These are phyloP conservation scores for Crioceris asparagi DNA, from an alignment of 2,888 invertebrate genomes.

Conservation along the genomic window DNA sequence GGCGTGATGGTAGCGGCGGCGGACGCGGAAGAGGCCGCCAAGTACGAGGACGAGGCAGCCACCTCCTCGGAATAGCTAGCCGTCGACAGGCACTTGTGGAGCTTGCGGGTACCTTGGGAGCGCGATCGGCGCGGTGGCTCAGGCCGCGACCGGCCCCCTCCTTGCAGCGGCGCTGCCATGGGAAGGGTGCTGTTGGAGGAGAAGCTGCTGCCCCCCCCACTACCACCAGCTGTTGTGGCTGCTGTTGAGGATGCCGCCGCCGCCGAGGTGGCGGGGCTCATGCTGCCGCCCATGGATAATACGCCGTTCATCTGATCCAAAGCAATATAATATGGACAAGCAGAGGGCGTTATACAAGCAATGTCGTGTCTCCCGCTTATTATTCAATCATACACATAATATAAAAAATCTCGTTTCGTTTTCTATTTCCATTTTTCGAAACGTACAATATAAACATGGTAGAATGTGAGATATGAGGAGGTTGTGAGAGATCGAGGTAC, in stretches of 20 bases:
- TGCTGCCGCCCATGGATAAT: conserved; percentile 54
- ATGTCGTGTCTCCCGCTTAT: no score
- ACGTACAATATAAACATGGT: no score
- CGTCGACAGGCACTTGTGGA: conserved; percentile 85
- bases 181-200: not conserved
- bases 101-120: conserved; percentile 91
- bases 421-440: no score
- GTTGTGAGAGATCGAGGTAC: no score
- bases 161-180: conserved; percentile 16
- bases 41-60: conserved; percentile 41
- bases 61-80: conserved; percentile 70
- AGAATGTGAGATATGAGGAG: no score
- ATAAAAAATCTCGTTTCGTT: no score
- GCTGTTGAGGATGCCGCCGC: conserved; percentile 31
- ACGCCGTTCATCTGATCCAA: conserved; percentile 64
- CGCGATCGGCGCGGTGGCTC: conserved; percentile 70
- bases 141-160: conserved; percentile 35
- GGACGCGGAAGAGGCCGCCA: conserved; percentile 35
- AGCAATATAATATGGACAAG: conserved; percentile 24
- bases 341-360: no score
- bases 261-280: conserved; percentile 48
- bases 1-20: conserved; percentile 33
- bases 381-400: no score
- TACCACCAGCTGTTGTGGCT: conserved; percentile 8
- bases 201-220: not conserved